phyloP scores from a whole-genome alignment of 1,140 invertebrate genomes.

The Harpegnathos saltator region DNA sequence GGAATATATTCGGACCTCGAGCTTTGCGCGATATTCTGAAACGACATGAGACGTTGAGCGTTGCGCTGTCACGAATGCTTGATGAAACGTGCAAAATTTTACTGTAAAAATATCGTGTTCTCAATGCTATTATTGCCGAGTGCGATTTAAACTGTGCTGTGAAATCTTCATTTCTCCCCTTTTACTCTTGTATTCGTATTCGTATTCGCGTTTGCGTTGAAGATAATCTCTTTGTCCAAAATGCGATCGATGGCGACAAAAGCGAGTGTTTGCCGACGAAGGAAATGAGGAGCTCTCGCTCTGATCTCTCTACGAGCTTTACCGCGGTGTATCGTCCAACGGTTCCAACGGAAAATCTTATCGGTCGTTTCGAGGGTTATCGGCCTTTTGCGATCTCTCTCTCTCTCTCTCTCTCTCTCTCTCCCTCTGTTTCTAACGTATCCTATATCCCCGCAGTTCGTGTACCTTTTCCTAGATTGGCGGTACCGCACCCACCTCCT shows the following conservation, averaged over 20 bases:
- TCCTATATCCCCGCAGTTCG: slow-evolving; percentile 28
- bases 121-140: no score
- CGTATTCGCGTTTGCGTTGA: neutral
- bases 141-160: no score
- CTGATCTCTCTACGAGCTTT: neutral
- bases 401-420: no score
- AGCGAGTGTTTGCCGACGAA: neutral
- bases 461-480: slow-evolving; percentile 23
- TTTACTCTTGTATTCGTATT: neutral
- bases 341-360: slow-evolving; percentile 16
- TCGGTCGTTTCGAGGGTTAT: slow-evolving; percentile 7
- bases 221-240: neutral
- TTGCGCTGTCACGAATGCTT: no score
- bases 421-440: neutral
- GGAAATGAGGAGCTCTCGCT: neutral
- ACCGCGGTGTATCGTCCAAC: neutral
- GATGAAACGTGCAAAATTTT: no score
- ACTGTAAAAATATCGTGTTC: no score
- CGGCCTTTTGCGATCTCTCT: slow-evolving; percentile 2
- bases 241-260: slow-evolving; percentile 9
- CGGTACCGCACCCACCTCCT: slow-evolving; percentile 20
- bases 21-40: no score
- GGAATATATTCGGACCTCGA: no score
- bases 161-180: neutral
- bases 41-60: no score